These are phyloP conservation scores for Apostichopus californicus DNA, from an alignment of 35 echinoderm and acorn worm species.

Conservation along the genomic window DNA sequence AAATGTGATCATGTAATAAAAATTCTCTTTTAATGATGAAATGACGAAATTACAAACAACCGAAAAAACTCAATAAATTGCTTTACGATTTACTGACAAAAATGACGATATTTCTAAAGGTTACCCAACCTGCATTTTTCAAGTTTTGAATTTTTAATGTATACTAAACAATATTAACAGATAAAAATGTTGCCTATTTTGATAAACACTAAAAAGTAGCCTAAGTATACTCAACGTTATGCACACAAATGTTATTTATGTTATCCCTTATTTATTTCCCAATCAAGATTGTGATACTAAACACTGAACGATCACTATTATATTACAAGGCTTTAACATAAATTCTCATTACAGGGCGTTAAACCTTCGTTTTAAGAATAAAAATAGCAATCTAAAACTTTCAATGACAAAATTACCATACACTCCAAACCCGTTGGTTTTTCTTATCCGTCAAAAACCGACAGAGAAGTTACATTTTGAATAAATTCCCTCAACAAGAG, in stretches of 20 bases:
- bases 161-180: not conserved
- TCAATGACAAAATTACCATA: conserved; percentile 54
- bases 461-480: conserved; percentile 50
- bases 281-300: not conserved
- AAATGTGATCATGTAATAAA: too few species aligned
- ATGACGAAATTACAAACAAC: too few species aligned
- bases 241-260: not conserved
- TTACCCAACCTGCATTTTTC: not conserved
- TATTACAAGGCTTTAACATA: not conserved
- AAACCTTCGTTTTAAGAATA: conserved; percentile 4
- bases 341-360: conserved; percentile 8
- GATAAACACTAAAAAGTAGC: not conserved
- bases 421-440: conserved; percentile 36
- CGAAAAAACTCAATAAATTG: too few species aligned
- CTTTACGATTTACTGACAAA: too few species aligned
- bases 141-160: not conserved
- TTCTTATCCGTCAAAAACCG: conserved; percentile 32
- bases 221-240: too few species aligned
- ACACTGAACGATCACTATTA: not conserved
- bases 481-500: conserved; percentile 27
- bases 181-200: not conserved
- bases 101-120: too few species aligned
- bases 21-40: too few species aligned
- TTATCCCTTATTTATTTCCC: not conserved
- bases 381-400: not conserved